A percentile compares a stretch with the other conserved stretches of the same genome.
These are phyloP conservation scores for Aelia acuminata DNA, from an alignment of 2,888 invertebrate genomes.

Conservation along the genomic window DNA sequence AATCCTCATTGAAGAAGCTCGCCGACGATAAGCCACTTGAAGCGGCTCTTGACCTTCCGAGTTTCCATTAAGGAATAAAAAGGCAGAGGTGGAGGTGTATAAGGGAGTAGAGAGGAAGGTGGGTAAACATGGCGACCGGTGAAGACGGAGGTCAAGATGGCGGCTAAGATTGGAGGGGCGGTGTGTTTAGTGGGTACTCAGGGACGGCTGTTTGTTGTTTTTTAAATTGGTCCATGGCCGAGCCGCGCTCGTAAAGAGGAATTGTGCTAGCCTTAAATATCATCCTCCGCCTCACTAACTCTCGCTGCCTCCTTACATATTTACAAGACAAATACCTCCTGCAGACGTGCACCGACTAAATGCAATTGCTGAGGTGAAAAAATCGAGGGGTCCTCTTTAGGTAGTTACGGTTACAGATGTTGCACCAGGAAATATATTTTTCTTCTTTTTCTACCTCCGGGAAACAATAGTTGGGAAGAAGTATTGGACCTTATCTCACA, in stretches of 20 bases:
- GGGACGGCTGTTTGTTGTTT: slow-evolving; percentile 46
- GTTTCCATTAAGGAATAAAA: slow-evolving; percentile 45
- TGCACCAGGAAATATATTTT: neutral
- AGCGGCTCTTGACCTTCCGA: slow-evolving; percentile 31
- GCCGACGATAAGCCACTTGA: slow-evolving; percentile 40
- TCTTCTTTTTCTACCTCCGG: slow-evolving; percentile 19
- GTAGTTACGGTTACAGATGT: slow-evolving; percentile 30
- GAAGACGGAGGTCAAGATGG: slow-evolving; percentile 49
- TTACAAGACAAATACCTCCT: slow-evolving; percentile 58
- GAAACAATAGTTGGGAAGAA: neutral
- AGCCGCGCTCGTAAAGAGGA: slow-evolving; percentile 57
- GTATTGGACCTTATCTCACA: neutral
- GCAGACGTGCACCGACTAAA: slow-evolving; percentile 59
- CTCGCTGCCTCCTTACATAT: slow-evolving; percentile 52
- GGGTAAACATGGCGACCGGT: slow-evolving; percentile 32
- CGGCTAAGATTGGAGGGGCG: slow-evolving; percentile 48
- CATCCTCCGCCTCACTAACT: neutral
- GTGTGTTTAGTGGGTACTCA: slow-evolving; percentile 48
- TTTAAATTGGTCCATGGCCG: slow-evolving; percentile 45
- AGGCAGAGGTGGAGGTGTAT: slow-evolving; percentile 36
- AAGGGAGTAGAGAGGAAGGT: slow-evolving; percentile 19
- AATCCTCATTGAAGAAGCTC: slow-evolving; percentile 38
- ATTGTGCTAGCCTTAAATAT: slow-evolving; percentile 62
- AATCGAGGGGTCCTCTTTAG: neutral
- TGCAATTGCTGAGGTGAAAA: slow-evolving; percentile 53